Base-by-base conservation (phyloP, 1,140 invertebrate genomes). In the Drosophila lacteicornis region DNA sequence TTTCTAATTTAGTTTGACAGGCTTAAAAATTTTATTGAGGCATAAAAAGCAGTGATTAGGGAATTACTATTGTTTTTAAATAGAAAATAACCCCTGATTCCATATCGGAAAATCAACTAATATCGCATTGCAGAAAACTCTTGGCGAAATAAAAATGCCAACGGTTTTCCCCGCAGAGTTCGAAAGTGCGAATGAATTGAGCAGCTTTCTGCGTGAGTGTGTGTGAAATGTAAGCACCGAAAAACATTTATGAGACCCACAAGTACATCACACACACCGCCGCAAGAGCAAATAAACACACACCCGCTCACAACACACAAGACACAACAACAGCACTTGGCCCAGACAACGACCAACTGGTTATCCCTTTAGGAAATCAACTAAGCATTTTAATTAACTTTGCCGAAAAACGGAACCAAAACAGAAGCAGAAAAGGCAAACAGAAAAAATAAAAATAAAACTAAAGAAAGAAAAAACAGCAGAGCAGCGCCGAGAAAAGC, bases 311-410 rank as follows among this genome's bases (percentile, higher is more conserved):
- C 19, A n/a, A 15, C 30, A 45, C 19, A 61, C 25, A 68, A 25
- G 12, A 67, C 30, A 58, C 60, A 40, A 22, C 19, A 33, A 42
- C 19, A 33, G 27, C 19, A 55, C 15, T 74, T 50, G 42, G 42
- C 43, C 33, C 13, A 46, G 45, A 65, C 43, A 61, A 40, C 36
- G 38, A 46, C 50, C 60, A 74, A 74, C 68, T 75, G 75, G 84
- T 83, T 87, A 87, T 87, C 84, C 83, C 83, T 87, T 86, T 75
- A 87, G 83, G 83, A 87, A 87, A 87, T 87, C 83, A 87, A 80
- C 83, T 76, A 87, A 82, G 71, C 77, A 87, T 87, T 87, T 87
- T 87, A 87, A 87, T 87, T 88, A 87, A 87, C 84, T 87, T 79
- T 88, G 49, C 77, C 73, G 62, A 73, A 73, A 58, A 83, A 67